Evolutionary conservation across 2,888 invertebrate genomes (phyloP), one percentile per base, ranked within the genome.

Genomic region (Electrophaes corylata): DNA sequence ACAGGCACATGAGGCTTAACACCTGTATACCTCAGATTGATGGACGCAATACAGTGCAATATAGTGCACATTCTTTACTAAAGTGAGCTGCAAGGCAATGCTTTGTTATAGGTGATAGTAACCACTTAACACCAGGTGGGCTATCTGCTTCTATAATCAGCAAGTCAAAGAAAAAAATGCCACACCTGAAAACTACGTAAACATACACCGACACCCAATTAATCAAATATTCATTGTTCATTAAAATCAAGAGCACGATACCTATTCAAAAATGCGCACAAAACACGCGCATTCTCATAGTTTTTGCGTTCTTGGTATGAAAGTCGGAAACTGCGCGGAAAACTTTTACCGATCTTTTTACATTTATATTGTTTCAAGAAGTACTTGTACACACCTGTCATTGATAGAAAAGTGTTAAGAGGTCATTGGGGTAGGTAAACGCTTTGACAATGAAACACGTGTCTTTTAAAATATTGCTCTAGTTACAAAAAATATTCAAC

Each of bases 261-360:
- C n/a, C n/a, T 54, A 3, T 47, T 46, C 29, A 11, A 39, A 33
- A 44, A 57, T 50, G 53, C 43, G 50, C 37, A 20, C 16, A 47
- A 63, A 60, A 45, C 47, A 46, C 39, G 31, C 46, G 67, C 49
- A 65, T 72, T 78, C 77, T 70, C 71, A 64, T 63, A 62, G 67
- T 68, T 73, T 45, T 70, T 67, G 63, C 68, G 66, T 72, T 58
- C 68, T 69, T 55, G 66, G 73, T 81, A 82, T 72, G 86, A 85
- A 84, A 86, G 84, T 79, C 73, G 83, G 84, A 86, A 84, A 77
- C 67, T 70, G 65, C 47, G 66, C 73, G 78, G 76, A 78, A 81
- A 79, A 62, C 62, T 60, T 66, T 64, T 65, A 49, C 62, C 60
- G 44, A 33, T 12, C 39, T 51, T 59, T 58, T 59, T 59, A 33